Percentiles rank a stretch among this genome's conserved stretches.
Conservation (phyloP, 2,113 vertebrate genomes). For the Monopterus albus region DNA sequence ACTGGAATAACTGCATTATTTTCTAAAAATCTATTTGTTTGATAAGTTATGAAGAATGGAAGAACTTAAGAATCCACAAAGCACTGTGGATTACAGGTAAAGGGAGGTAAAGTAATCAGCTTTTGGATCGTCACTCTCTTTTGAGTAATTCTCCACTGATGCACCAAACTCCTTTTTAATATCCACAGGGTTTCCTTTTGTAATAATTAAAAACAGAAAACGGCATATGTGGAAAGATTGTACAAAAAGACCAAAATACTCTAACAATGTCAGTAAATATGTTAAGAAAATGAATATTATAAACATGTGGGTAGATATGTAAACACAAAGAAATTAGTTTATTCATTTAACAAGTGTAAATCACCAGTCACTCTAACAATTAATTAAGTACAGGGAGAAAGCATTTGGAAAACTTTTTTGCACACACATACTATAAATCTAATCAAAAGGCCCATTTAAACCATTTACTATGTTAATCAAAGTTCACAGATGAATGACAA, state of each 20-base stretch:
- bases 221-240: not conserved
- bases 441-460: no score
- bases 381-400: not conserved
- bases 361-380: not conserved
- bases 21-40: not conserved
- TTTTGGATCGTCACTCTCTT: not conserved
- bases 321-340: no score
- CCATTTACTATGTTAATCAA: no score
- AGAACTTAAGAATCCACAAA: not conserved
- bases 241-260: not conserved
- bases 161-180: not conserved
- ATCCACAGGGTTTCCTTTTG: not conserved
- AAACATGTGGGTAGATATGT: not conserved
- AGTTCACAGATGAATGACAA: no score
- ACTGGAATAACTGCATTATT: not conserved
- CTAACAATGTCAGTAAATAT: not conserved
- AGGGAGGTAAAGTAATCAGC: not conserved
- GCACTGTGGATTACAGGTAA: not conserved
- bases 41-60: no score
- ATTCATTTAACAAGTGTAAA: not conserved
- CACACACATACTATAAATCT: no score
- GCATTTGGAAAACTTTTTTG: slow-evolving; percentile 4
- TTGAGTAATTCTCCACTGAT: not conserved
- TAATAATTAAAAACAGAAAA: no score
- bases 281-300: not conserved